phyloP scores from a whole-genome alignment of 2,888 invertebrate species.

The Malthinus flaveolus region DNA sequence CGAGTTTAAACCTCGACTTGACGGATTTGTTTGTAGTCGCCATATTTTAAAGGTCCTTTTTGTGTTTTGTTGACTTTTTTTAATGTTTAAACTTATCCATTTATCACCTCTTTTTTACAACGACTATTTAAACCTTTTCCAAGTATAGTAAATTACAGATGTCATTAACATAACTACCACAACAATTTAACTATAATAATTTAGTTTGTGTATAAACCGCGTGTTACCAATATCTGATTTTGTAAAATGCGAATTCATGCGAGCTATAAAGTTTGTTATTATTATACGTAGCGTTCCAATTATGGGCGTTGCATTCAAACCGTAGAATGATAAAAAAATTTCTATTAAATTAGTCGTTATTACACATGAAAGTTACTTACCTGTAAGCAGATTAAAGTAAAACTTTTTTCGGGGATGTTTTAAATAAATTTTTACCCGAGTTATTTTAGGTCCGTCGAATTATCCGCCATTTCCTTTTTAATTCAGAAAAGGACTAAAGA shows the following conservation, averaged over 20 bases:
- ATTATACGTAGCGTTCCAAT: slow-evolving; percentile 19
- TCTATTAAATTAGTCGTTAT: slow-evolving; percentile 16
- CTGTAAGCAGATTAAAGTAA: neutral
- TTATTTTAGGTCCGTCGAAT: neutral
- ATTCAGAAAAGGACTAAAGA: slow-evolving; percentile 1
- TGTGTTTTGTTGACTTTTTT: too few relatives aligned
- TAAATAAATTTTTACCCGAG: neutral
- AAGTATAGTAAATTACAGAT: too few relatives aligned
- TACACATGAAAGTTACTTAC: slow-evolving; percentile 8
- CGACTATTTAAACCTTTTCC: too few relatives aligned
- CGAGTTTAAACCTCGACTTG: too few relatives aligned
- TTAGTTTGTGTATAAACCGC: slow-evolving; percentile 7
- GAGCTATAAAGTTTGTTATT: slow-evolving; percentile 2
- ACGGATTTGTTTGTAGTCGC: too few relatives aligned
- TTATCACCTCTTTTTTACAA: too few relatives aligned
- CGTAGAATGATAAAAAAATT: slow-evolving; percentile 16
- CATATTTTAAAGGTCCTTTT: too few relatives aligned
- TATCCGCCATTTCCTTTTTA: slow-evolving; percentile 4
- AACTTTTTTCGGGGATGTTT: neutral
- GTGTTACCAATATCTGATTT: slow-evolving; percentile 15
- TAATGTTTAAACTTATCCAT: too few relatives aligned
- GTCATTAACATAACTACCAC: neutral
- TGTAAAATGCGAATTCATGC: slow-evolving; percentile 16
- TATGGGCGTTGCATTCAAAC: slow-evolving; percentile 17
- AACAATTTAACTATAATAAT: slow-evolving; percentile 9